A percentile compares a stretch with the other conserved stretches of the same genome.
These are phyloP conservation scores for Hyposmocoma kahamanoa DNA, from an alignment of 1,140 invertebrate species.

Conservation along the genomic window DNA sequence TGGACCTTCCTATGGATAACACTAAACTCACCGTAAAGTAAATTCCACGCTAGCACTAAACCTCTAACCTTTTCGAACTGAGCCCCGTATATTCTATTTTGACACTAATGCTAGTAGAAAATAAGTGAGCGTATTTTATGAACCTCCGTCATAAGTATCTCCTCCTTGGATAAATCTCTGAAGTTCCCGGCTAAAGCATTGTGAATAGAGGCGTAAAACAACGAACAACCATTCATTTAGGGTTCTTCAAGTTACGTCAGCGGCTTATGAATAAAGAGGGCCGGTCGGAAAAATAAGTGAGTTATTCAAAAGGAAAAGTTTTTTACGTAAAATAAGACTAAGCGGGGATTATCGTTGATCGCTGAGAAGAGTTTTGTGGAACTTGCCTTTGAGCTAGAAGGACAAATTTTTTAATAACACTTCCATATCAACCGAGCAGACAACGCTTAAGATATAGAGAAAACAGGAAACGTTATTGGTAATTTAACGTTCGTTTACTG, in stretches of 20 bases:
- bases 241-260: constrained; percentile 62
- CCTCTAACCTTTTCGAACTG: no score
- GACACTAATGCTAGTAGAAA: no score
- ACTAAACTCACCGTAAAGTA: no score
- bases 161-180: constrained; percentile 52
- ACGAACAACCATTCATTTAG: constrained; percentile 68
- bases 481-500: no score
- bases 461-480: not conserved
- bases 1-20: no score
- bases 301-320: constrained; percentile 60
- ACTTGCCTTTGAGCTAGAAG: constrained; percentile 28
- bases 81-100: no score
- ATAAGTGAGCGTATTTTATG: no score
- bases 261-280: constrained; percentile 67
- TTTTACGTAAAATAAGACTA: constrained; percentile 50
- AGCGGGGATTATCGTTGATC: constrained; percentile 52
- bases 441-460: not conserved
- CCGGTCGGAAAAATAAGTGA: constrained; percentile 55
- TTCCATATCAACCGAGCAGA: not conserved
- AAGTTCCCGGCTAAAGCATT: constrained; percentile 59
- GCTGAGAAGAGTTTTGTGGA: constrained; percentile 55
- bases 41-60: no score
- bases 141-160: no score
- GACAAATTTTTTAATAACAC: constrained; percentile 41
- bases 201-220: constrained; percentile 70